A percentile compares a stretch with the other conserved stretches of the same genome.
Evolutionary conservation across 2,113 vertebrate genomes (phyloP).

Genomic region (Phrynocephalus versicolor): DNA sequence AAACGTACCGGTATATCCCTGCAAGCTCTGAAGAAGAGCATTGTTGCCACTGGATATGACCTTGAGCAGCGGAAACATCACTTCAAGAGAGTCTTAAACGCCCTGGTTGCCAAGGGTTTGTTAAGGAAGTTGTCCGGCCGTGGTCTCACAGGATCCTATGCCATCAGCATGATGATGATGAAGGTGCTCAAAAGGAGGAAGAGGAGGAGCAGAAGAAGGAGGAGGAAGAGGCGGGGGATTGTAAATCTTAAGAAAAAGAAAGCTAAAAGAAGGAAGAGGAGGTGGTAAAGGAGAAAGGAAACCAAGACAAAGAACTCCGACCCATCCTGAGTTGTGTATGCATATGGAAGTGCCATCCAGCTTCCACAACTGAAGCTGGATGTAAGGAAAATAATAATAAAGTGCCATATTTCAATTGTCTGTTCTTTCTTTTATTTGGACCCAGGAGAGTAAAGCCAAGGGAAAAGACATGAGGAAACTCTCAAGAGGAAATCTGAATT

Average conservation of each 20-base stretch:
- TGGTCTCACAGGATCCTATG: conserved; percentile 33
- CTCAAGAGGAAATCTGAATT: background rate
- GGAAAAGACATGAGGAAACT: background rate
- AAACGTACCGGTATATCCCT: conserved; percentile 10
- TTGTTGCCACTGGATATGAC: conserved; percentile 10
- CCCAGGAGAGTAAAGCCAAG: background rate
- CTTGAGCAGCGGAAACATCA: conserved; percentile 15
- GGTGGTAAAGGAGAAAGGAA: background rate
- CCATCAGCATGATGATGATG: conserved; percentile 20
- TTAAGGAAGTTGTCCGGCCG: conserved; percentile 18
- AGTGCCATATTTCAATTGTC: background rate
- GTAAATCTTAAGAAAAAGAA: background rate
- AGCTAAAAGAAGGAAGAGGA: background rate
- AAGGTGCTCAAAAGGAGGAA: background rate
- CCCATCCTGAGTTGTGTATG: background rate
- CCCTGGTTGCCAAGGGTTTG: conserved; percentile 8
- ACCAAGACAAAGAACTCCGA: background rate
- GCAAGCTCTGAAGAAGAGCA: conserved; percentile 23
- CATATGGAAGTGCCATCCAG: background rate
- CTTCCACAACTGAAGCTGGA: conserved; percentile 27
- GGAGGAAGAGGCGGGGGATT: background rate
- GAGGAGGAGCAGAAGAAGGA: background rate
- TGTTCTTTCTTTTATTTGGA: background rate
- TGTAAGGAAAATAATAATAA: conserved; percentile 33
- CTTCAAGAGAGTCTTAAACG: conserved; percentile 24